Percentiles rank a stretch among this genome's conserved stretches.
phyloP scores from a whole-genome alignment of 2,113 vertebrate genomes.

The Leucopternis melanops region DNA sequence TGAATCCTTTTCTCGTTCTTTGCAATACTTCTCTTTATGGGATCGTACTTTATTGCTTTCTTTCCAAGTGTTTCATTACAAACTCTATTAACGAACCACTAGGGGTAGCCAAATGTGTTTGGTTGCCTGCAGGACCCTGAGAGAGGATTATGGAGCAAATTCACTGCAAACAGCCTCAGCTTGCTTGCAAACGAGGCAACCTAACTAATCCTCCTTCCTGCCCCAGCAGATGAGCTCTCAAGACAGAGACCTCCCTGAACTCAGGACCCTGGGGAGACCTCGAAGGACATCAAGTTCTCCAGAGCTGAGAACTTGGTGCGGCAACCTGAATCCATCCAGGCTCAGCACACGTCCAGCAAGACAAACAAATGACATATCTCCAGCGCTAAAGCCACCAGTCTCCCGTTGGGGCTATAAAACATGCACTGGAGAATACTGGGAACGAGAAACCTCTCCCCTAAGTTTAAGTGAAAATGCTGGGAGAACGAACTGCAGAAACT shows the following conservation, averaged over 20 bases:
- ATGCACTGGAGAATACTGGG: not conserved
- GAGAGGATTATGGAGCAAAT: not conserved
- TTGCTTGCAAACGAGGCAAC: not conserved
- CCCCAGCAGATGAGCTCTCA: not conserved
- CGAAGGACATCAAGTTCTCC: not conserved
- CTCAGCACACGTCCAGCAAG: not conserved
- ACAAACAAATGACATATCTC: not conserved
- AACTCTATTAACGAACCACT: not conserved
- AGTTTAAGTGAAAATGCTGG: not conserved
- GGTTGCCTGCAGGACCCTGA: not conserved
- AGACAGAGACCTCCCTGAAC: not conserved
- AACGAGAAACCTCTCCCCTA: not conserved
- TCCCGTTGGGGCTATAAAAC: not conserved
- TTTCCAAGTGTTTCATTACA: not conserved
- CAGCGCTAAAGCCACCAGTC: not conserved
- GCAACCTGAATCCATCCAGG: not conserved
- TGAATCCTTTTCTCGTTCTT: not conserved
- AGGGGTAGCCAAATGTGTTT: constrained; percentile 4
- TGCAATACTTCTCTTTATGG: not conserved
- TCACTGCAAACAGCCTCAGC: not conserved
- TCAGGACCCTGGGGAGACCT: not conserved
- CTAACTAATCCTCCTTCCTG: not conserved
- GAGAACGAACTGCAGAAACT: not conserved
- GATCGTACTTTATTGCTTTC: not conserved
- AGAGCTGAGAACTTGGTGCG: not conserved